phyloP scores from a whole-genome alignment of 2,797 vertebrate species.

The Scolopax rusticola region DNA sequence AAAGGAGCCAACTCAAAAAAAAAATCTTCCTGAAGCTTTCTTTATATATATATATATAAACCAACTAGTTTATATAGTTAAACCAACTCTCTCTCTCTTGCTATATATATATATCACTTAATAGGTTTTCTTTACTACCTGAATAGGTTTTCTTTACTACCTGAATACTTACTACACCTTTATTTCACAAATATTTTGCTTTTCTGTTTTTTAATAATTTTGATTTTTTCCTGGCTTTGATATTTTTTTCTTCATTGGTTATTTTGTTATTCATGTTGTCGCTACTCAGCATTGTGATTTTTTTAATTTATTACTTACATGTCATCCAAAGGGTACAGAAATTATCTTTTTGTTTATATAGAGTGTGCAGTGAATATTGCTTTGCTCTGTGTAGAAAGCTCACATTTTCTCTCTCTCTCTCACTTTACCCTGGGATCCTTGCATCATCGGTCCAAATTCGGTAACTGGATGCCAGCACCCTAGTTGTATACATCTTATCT shows the following conservation, averaged over 20 bases:
- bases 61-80: background rate
- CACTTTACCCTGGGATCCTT: too few species aligned
- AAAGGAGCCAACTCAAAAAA: background rate
- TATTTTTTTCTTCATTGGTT: background rate
- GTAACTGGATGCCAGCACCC: background rate
- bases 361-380: background rate
- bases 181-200: background rate
- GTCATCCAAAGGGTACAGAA: background rate
- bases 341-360: background rate
- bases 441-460: rapidly evolving
- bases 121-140: too few species aligned
- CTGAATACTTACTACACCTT: background rate
- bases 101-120: too few species aligned
- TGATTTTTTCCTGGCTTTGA: background rate
- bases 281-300: background rate
- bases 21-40: background rate
- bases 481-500: background rate
- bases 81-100: too few species aligned
- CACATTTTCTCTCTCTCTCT: background rate
- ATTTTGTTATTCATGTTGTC: background rate
- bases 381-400: background rate
- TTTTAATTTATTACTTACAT: background rate
- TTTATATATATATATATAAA: background rate
- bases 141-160: background rate
- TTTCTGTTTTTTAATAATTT: background rate